A percentile compares a stretch with the other conserved stretches of the same genome.
phyloP scores from a whole-genome alignment of 2,888 invertebrate genomes.

The Pheosia gnoma region DNA sequence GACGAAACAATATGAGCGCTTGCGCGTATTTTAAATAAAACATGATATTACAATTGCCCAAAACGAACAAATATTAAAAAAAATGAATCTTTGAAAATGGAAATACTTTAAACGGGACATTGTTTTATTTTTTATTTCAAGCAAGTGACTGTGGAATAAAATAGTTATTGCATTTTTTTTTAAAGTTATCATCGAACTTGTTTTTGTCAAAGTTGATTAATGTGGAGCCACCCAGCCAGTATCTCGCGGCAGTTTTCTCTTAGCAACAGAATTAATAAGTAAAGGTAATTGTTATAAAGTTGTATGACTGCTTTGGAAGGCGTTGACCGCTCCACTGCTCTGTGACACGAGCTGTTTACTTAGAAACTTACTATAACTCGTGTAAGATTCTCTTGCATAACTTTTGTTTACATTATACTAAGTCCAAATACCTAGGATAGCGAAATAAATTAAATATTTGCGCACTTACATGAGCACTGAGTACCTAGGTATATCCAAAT shows the following conservation, averaged over 20 bases:
- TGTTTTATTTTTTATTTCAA: slow-evolving; percentile 3
- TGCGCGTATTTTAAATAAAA: slow-evolving; percentile 18
- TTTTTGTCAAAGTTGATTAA: neutral
- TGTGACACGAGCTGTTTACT: slow-evolving; percentile 32
- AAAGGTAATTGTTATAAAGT: slow-evolving; percentile 30
- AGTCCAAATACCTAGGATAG: too few species aligned
- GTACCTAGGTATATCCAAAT: too few species aligned
- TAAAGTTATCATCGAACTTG: neutral
- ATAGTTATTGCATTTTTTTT: neutral
- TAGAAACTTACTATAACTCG: neutral
- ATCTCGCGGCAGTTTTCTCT: neutral
- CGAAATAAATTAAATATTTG: too few species aligned
- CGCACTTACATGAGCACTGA: too few species aligned
- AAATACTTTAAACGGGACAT: neutral
- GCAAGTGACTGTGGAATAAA: neutral
- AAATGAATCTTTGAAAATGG: neutral
- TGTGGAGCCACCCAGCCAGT: neutral
- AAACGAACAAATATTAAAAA: neutral
- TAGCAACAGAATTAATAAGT: slow-evolving; percentile 7
- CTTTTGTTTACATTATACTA: slow-evolving; percentile 9
- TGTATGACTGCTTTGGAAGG: slow-evolving; percentile 50
- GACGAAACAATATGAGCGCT: slow-evolving; percentile 13
- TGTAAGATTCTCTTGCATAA: slow-evolving; percentile 38
- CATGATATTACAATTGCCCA: neutral
- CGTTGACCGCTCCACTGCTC: slow-evolving; percentile 56